These are phyloP conservation scores for Eunapius fragilis DNA, from an alignment of 37 sponge, comb jelly and placozoan species.

Conservation along the genomic window DNA sequence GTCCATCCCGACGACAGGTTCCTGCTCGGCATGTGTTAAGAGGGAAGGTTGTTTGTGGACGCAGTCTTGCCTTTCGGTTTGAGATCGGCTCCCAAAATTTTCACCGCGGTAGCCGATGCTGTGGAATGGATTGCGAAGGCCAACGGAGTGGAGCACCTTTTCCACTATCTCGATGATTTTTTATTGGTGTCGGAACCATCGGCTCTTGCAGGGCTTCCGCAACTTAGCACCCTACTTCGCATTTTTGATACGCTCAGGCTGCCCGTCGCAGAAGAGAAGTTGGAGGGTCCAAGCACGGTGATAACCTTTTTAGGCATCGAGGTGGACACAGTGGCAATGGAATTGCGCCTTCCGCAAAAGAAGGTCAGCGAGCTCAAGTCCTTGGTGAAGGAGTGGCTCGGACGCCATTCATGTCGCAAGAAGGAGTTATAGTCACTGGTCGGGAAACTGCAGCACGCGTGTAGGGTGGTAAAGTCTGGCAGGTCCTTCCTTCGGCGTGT, in stretches of 20 bases:
- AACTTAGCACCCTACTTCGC: not conserved
- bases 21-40: constrained; percentile 4
- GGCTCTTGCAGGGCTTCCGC: not conserved
- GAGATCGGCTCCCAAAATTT: constrained; percentile 11
- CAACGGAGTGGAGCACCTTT: not conserved
- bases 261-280: constrained; percentile 12
- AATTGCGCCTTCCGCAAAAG: constrained; percentile 7
- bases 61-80: constrained; percentile 1
- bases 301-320: constrained; percentile 22
- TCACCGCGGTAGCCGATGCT: not conserved
- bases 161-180: not conserved
- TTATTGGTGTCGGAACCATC: not conserved
- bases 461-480: constrained; percentile 14
- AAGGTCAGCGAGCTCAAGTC: constrained; percentile 2
- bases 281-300: constrained; percentile 19
- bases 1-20: constrained; percentile 7
- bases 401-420: not conserved
- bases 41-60: constrained; percentile 1
- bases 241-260: constrained; percentile 7
- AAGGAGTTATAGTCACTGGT: constrained; percentile 30
- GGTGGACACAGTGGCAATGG: constrained; percentile 12
- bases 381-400: constrained; percentile 2
- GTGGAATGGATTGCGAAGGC: not conserved
- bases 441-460: constrained; percentile 14
- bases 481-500: constrained; percentile 20